Percentiles rank a stretch among this genome's conserved stretches.
phyloP scores from a whole-genome alignment of 2,797 vertebrate species.

The Argyrosomus regius region DNA sequence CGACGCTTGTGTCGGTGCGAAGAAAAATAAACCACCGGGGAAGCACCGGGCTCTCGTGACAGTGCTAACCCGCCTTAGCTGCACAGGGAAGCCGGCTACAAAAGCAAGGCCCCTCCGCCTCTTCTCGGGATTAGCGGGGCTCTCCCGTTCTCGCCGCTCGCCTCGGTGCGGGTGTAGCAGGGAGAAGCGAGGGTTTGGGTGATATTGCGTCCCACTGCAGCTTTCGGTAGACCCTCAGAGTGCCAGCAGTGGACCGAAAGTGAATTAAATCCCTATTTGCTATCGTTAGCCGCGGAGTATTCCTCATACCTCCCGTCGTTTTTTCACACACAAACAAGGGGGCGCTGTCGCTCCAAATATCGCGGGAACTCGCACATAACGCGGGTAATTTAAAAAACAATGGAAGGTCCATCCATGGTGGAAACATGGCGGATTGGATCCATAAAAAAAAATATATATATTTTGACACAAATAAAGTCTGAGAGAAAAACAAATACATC shows the following conservation, averaged over 20 bases:
- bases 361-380: slow-evolving; percentile 75
- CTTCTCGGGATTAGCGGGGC: slow-evolving; percentile 53
- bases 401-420: not conserved
- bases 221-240: not conserved
- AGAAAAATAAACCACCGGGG: slow-evolving; percentile 26
- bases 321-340: slow-evolving; percentile 77
- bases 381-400: slow-evolving; percentile 38
- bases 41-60: slow-evolving; percentile 71
- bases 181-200: slow-evolving; percentile 3
- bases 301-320: slow-evolving; percentile 79
- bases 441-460: too few relatives aligned
- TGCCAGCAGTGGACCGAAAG: slow-evolving; percentile 24
- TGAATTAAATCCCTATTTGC: slow-evolving; percentile 79
- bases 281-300: slow-evolving; percentile 80
- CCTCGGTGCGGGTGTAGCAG: slow-evolving; percentile 28
- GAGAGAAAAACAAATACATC: too few relatives aligned
- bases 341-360: slow-evolving; percentile 81
- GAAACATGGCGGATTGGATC: too few relatives aligned
- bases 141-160: slow-evolving; percentile 27
- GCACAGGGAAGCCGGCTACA: slow-evolving; percentile 77
- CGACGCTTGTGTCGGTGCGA: not conserved
- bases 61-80: slow-evolving; percentile 58
- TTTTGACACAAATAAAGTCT: not conserved
- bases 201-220: slow-evolving; percentile 16
- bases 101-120: slow-evolving; percentile 82